phyloP scores from a whole-genome alignment of 1,140 invertebrate species.

The Elysia chlorotica region DNA sequence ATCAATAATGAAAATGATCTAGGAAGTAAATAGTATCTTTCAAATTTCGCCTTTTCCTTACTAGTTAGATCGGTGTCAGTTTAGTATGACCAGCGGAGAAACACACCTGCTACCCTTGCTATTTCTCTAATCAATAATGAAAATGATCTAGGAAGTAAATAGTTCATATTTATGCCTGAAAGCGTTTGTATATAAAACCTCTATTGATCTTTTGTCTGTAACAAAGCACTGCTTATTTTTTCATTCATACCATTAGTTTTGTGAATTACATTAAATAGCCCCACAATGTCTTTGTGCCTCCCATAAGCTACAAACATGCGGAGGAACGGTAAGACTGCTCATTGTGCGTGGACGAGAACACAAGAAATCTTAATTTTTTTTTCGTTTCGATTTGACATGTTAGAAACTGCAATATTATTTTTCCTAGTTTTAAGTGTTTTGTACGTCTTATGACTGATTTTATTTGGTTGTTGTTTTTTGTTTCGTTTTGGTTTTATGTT shows the following conservation, averaged over 20 bases:
- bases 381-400: not conserved
- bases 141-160: not conserved
- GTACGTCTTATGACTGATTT: not conserved
- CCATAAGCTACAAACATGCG: not conserved
- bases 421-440: not conserved
- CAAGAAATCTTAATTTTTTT: not conserved
- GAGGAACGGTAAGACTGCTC: not conserved
- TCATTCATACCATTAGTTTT: not conserved
- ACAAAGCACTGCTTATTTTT: not conserved
- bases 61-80: not conserved
- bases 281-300: not conserved
- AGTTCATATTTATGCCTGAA: not conserved
- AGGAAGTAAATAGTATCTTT: too few relatives aligned
- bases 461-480: not conserved
- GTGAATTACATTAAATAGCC: not conserved
- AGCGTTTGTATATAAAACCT: not conserved
- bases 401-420: not conserved
- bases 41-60: not conserved
- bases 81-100: not conserved
- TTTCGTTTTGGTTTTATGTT: not conserved
- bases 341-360: not conserved
- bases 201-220: not conserved
- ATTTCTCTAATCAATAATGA: not conserved
- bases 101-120: not conserved
- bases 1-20: too few relatives aligned